These are phyloP conservation scores for Tachystola acroxantha DNA, from an alignment of 2,888 invertebrate genomes.

Conservation along the genomic window DNA sequence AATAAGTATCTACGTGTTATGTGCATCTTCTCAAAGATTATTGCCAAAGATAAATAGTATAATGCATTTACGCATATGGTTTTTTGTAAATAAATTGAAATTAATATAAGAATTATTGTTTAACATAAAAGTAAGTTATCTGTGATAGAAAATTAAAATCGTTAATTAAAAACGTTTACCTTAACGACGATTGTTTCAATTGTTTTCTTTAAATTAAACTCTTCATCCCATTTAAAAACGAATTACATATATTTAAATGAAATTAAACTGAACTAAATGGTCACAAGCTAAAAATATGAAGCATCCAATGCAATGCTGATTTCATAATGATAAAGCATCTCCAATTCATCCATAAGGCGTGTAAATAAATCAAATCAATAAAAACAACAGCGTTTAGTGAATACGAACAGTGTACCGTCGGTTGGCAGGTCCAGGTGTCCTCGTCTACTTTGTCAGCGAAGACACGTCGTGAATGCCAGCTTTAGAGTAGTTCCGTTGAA, in stretches of 20 bases:
- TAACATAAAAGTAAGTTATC: conserved; percentile 20
- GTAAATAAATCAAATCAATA: conserved; percentile 55
- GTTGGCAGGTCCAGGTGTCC: conserved; percentile 61
- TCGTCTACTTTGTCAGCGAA: conserved; percentile 51
- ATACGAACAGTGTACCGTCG: conserved; percentile 57
- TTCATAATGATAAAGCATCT: conserved; percentile 42
- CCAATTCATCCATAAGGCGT: conserved; percentile 47
- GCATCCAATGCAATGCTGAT: conserved; percentile 50
- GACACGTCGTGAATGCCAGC: conserved; percentile 63
- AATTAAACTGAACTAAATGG: conserved; percentile 66
- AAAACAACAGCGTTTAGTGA: conserved; percentile 51
- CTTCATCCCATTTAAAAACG: conserved; percentile 41
- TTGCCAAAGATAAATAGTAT: not conserved
- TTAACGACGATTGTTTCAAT: conserved; percentile 9
- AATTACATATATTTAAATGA: conserved; percentile 66
- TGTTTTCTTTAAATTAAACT: conserved; percentile 16
- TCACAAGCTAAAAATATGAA: conserved; percentile 64
- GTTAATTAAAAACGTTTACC: conserved; percentile 11
- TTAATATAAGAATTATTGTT: conserved; percentile 13
- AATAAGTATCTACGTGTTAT: too few relatives aligned
- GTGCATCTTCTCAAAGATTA: not conserved
- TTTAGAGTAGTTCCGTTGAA: conserved; percentile 67
- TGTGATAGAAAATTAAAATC: conserved; percentile 52
- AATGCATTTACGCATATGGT: not conserved
- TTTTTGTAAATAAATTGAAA: not conserved